phyloP scores from a whole-genome alignment of 2,113 vertebrate species.

The Pteronura brasiliensis region DNA sequence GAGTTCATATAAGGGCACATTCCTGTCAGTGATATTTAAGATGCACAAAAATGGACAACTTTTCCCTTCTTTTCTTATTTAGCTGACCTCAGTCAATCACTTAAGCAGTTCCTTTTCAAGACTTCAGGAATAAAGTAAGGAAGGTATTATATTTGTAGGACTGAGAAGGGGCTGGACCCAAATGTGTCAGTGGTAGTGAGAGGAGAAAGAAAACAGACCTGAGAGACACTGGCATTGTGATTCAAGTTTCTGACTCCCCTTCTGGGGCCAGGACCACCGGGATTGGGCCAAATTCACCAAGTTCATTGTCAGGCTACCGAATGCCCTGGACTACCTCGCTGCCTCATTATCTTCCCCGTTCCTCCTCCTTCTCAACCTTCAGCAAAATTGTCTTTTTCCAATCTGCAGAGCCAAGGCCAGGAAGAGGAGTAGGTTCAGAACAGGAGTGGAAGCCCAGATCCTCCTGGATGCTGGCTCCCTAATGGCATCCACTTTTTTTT shows the following conservation, averaged over 20 bases:
- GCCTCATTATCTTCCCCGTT: neutral
- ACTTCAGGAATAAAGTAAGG: neutral
- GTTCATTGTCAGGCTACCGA: neutral
- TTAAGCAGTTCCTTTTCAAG: neutral
- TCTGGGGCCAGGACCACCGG: neutral
- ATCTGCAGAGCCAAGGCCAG: neutral
- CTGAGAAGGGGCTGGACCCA: neutral
- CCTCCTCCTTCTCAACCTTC: neutral
- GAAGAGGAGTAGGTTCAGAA: neutral
- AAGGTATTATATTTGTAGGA: neutral
- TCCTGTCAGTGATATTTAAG: neutral
- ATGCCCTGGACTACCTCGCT: neutral
- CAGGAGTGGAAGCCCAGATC: neutral
- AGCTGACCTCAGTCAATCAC: neutral
- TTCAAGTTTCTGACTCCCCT: neutral
- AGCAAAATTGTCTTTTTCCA: neutral
- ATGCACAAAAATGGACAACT: neutral
- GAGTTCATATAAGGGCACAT: neutral
- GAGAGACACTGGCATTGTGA: neutral
- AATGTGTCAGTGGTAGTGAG: neutral
- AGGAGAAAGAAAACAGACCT: slow-evolving; percentile 7
- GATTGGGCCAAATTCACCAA: neutral
- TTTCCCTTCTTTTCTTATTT: neutral
- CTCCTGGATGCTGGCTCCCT: neutral
- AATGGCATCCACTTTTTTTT: neutral